Percentiles rank a stretch among this genome's conserved stretches.
Evolutionary conservation across 2,797 vertebrate species (phyloP).

Genomic region (Poeciliopsis gracilis): DNA sequence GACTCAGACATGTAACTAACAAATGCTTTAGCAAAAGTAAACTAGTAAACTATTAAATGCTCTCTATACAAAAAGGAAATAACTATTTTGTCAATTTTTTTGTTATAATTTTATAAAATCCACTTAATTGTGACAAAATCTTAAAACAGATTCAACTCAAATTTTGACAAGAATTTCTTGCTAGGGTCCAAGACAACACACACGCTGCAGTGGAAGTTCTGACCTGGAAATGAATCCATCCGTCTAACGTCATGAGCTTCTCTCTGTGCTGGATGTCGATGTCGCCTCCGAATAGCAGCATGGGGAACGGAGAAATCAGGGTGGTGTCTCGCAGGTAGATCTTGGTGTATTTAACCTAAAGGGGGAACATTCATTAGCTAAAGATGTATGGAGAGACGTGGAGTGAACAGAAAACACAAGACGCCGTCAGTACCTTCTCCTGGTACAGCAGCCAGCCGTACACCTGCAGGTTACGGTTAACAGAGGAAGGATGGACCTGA

Average conservation of each 20-base stretch:
- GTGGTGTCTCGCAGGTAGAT: conserved; percentile 94
- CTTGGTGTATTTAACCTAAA: conserved; percentile 90
- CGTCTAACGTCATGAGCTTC: conserved; percentile 90
- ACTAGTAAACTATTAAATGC: not conserved
- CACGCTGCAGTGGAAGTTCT: conserved; percentile 21
- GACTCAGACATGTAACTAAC: not conserved
- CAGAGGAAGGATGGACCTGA: conserved; percentile 93
- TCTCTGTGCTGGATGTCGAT: conserved; percentile 96
- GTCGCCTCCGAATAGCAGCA: conserved; percentile 95
- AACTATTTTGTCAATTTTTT: not conserved
- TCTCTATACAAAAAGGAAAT: not conserved
- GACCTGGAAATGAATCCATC: conserved; percentile 98
- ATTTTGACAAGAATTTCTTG: not conserved
- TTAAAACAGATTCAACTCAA: not conserved
- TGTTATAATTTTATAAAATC: not conserved
- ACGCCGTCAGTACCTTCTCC: conserved; percentile 84
- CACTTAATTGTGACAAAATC: not conserved
- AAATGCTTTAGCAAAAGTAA: not conserved
- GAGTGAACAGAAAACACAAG: not conserved
- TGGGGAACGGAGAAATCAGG: conserved; percentile 91
- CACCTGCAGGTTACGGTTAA: conserved; percentile 92
- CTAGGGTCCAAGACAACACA: not conserved
- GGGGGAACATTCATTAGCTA: conserved; percentile 9
- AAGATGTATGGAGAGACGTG: not conserved
- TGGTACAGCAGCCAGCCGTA: conserved; percentile 96